Conservation (phyloP, 2,113 vertebrate genomes). For the Oncorhynchus nerka region DNA sequence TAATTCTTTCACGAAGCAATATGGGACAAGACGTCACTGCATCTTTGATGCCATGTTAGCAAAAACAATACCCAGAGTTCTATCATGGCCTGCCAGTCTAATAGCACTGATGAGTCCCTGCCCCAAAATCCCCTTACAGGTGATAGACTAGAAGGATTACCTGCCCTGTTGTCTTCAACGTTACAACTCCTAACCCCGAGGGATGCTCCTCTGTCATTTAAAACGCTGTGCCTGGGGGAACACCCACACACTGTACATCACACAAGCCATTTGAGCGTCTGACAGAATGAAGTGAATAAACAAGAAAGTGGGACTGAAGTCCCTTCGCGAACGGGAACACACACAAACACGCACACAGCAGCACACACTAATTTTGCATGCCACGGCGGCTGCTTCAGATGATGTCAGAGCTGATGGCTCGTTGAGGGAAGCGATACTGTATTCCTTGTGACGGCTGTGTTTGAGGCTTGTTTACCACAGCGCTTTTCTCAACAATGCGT, state of each 20-base stretch:
- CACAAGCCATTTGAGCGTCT: background rate
- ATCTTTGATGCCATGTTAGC: too few species aligned
- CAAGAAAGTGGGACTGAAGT: background rate
- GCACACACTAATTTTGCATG: slow-evolving; percentile 31
- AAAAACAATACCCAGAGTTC: too few species aligned
- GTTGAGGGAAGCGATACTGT: slow-evolving; percentile 21
- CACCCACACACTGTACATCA: slow-evolving; percentile 37
- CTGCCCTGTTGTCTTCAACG: slow-evolving; percentile 21
- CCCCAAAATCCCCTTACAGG: background rate
- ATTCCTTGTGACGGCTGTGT: slow-evolving; percentile 28
- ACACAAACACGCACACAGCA: background rate
- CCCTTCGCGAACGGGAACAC: background rate
- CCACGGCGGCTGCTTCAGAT: background rate
- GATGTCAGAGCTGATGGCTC: slow-evolving; percentile 25
- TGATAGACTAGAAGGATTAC: slow-evolving; percentile 17
- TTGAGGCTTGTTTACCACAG: slow-evolving; percentile 12
- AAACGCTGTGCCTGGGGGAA: slow-evolving; percentile 5
- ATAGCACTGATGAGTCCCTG: too few species aligned
- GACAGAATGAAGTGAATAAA: background rate
- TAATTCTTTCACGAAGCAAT: too few species aligned
- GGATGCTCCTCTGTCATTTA: slow-evolving; percentile 14
- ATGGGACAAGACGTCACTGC: too few species aligned
- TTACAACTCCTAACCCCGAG: background rate
- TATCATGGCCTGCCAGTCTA: too few species aligned
- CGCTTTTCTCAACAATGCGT: slow-evolving; percentile 1